Percentiles rank a stretch among this genome's conserved stretches.
Conservation (phyloP, 2,888 invertebrate genomes). For the Thyatira batis region DNA sequence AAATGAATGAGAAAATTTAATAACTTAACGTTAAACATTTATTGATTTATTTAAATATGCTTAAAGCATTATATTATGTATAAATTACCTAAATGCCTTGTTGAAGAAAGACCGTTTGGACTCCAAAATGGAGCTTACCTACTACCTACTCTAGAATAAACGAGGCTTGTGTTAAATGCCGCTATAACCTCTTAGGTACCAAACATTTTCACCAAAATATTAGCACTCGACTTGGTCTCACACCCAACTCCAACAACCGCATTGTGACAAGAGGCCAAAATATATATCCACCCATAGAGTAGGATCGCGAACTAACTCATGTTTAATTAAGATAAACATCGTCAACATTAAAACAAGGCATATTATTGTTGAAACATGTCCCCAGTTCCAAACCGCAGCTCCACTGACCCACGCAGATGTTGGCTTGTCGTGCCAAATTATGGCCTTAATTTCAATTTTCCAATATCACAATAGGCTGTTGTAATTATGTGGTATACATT, state of each 20-base stretch:
- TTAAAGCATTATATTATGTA: no score
- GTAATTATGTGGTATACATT: background rate
- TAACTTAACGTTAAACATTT: no score
- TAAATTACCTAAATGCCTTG: no score
- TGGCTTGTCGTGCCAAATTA: slow-evolving; percentile 43
- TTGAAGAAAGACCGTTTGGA: no score
- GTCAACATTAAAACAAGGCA: slow-evolving; percentile 42
- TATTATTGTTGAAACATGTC: slow-evolving; percentile 43
- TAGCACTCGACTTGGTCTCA: background rate
- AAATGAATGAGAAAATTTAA: no score
- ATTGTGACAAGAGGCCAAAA: slow-evolving; percentile 10
- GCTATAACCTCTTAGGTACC: no score
- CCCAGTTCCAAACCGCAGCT: slow-evolving; percentile 25
- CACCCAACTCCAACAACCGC: no score
- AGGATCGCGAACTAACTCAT: slow-evolving; percentile 46
- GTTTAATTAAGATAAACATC: slow-evolving; percentile 69
- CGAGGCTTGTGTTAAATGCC: no score
- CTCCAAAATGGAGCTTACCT: no score
- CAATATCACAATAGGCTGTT: background rate
- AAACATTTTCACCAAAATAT: no score
- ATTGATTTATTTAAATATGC: no score
- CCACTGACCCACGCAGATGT: slow-evolving; percentile 43
- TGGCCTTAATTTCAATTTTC: slow-evolving; percentile 33
- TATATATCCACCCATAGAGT: slow-evolving; percentile 19
- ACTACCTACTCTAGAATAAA: no score